phyloP scores from a whole-genome alignment of 2,888 invertebrate species.

The Dasypolia templi region DNA sequence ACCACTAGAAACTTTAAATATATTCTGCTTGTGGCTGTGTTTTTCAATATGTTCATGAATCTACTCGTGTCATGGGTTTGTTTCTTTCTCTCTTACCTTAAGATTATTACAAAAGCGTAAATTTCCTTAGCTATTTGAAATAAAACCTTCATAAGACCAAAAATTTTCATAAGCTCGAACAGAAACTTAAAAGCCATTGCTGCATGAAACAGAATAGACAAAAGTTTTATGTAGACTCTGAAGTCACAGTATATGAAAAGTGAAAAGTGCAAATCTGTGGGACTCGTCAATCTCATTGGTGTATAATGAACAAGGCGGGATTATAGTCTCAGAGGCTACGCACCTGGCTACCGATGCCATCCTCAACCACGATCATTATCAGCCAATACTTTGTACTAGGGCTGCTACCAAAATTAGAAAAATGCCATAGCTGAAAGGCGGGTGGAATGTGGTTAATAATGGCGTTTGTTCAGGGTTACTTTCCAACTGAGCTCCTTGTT shows the following conservation, averaged over 20 bases:
- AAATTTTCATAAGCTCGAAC: background rate
- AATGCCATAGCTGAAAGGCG: background rate
- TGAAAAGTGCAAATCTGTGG: slow-evolving; percentile 79
- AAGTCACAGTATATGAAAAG: slow-evolving; percentile 28
- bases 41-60: background rate
- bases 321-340: slow-evolving; percentile 79
- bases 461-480: too few species aligned
- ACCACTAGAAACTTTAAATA: background rate
- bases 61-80: background rate
- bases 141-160: background rate
- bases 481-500: too few species aligned
- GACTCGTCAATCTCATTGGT: slow-evolving; percentile 78
- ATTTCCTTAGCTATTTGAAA: background rate
- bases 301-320: slow-evolving; percentile 86
- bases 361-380: slow-evolving; percentile 69
- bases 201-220: background rate
- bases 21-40: background rate
- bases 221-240: slow-evolving; percentile 4
- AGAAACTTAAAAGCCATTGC: background rate
- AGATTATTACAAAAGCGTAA: background rate
- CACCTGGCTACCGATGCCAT: slow-evolving; percentile 71
- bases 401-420: slow-evolving; percentile 56
- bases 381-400: slow-evolving; percentile 63
- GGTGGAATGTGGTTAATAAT: background rate
- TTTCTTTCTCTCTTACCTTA: background rate